Evolutionary conservation across 1,140 invertebrate species (phyloP), one percentile per base, ranked within the genome.

Genomic region (Plutomurus gul): DNA sequence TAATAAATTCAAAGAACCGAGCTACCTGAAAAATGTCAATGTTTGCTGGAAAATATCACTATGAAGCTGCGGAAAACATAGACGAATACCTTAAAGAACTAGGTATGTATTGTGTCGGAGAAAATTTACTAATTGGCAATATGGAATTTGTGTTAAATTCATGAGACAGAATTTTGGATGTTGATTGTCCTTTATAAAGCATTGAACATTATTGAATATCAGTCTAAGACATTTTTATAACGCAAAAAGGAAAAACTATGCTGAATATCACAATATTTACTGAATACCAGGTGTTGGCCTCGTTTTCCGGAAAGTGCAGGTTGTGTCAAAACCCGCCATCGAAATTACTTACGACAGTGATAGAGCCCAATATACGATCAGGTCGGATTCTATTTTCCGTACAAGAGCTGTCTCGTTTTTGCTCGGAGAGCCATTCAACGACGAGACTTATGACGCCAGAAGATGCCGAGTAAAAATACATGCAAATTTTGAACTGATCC

Each of bases 51-150:
- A 87, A 85, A 76, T 89, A 86, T 85, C 86, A 86, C 37, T 84
- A 87, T 56, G 85, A 85, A 43, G 82, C 84, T 40, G 85, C 85
- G 20, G 86, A 88, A 73, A 87, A 88, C 79, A 88, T 89, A 74
- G 88, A 89, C 77, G 87, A 88, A 47, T 89, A 88, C 81, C 84
- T 89, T 83, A 87, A 87, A 81, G 85, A 85, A 76, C 82, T 88
- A 18, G 87, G 87, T 87, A 85, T 56, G 43, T 7, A 33, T 30
- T 47, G 18, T 39, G 8, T 39, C n/a, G n/a, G n/a, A n/a, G n/a
- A n/a, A n/a, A n/a, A n/a, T n/a, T n/a, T n/a, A n/a, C n/a, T n/a
- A n/a, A n/a, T n/a, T n/a, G n/a, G n/a, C n/a, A n/a, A n/a, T n/a
- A n/a, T n/a, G n/a, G n/a, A n/a, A n/a, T n/a, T n/a, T n/a, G n/a